Conservation (phyloP, 2,113 vertebrate genomes). For the Corynorhinus townsendii region DNA sequence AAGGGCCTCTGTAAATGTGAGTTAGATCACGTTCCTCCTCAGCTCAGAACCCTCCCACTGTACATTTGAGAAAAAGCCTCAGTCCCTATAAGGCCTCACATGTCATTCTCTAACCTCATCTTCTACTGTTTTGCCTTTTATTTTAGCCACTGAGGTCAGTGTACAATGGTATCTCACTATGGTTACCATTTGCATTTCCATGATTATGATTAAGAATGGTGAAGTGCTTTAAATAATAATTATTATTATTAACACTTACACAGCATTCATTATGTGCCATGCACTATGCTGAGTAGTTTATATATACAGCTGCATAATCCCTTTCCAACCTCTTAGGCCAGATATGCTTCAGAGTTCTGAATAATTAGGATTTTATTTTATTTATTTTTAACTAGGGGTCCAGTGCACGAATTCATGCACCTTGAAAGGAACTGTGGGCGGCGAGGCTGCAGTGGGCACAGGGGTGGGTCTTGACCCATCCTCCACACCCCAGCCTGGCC, state of each 20-base stretch:
- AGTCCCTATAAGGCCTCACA: background rate
- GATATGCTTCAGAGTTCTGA: background rate
- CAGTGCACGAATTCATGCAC: too few species aligned
- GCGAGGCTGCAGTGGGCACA: too few species aligned
- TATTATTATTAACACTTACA: background rate
- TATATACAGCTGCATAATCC: background rate
- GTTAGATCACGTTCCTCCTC: background rate
- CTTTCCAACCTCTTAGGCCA: background rate
- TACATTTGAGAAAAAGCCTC: background rate
- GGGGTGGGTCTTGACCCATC: too few species aligned
- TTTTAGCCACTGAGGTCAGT: background rate
- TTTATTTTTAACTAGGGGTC: too few species aligned
- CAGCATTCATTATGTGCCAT: background rate
- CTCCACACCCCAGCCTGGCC: too few species aligned
- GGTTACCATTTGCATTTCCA: background rate
- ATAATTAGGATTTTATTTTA: background rate
- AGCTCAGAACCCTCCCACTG: background rate
- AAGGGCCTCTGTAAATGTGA: background rate
- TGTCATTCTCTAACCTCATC: background rate
- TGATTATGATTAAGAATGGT: background rate
- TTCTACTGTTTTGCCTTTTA: background rate
- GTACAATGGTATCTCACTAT: background rate
- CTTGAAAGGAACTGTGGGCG: too few species aligned
- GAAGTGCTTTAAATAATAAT: background rate
- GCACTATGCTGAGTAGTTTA: background rate